A percentile compares a stretch with the other conserved stretches of the same genome.
Evolutionary conservation across 2,113 vertebrate species (phyloP).

Genomic region (Ceyx cyanopectus): DNA sequence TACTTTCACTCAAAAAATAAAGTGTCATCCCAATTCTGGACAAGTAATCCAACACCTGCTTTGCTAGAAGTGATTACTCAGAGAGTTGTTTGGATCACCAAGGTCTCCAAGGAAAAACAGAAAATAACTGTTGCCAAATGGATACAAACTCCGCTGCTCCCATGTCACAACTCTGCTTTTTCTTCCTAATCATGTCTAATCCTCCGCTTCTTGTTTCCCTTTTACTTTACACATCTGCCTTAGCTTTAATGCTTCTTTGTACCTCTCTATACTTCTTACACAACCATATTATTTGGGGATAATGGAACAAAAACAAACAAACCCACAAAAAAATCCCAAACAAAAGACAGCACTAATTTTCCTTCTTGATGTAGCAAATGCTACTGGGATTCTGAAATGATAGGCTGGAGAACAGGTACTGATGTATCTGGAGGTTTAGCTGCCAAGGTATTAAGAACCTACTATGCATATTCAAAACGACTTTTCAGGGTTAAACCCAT

Average conservation of each 20-base stretch:
- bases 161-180: not conserved
- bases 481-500: not conserved
- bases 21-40: not conserved
- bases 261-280: not conserved
- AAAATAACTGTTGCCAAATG: not conserved
- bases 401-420: not conserved
- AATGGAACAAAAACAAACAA: not conserved
- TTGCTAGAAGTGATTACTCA: not conserved
- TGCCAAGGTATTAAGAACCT: not conserved
- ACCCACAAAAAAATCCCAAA: not conserved
- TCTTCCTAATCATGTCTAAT: not conserved
- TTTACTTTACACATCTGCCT: not conserved
- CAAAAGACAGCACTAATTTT: not conserved
- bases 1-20: not conserved
- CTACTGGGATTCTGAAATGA: not conserved
- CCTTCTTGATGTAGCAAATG: not conserved
- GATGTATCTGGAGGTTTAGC: not conserved
- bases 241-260: not conserved
- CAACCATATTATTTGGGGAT: not conserved
- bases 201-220: not conserved
- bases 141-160: not conserved
- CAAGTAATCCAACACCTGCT: not conserved
- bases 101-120: not conserved
- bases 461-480: not conserved
- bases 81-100: not conserved